Conservation (phyloP, 2,888 invertebrate species). For the Eupithecia abbreviata region DNA sequence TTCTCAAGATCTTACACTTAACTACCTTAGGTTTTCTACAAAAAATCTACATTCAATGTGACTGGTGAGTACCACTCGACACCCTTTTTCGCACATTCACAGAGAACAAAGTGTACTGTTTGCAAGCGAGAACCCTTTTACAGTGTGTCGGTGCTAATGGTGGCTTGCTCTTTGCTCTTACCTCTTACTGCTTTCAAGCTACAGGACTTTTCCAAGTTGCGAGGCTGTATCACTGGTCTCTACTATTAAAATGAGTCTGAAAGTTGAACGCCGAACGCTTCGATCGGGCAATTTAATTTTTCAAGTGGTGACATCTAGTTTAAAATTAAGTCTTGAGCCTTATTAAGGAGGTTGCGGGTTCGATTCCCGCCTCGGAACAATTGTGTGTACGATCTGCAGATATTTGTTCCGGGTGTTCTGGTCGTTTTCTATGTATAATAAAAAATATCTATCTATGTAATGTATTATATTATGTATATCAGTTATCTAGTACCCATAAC, state of each 20-base stretch:
- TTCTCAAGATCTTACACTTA: not conserved
- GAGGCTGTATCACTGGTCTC: not conserved
- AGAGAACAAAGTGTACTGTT: conserved; percentile 9
- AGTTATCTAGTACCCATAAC: no score
- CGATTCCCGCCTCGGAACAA: no score
- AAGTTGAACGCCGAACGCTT: no score
- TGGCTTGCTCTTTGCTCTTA: conserved; percentile 54
- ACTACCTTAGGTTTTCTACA: not conserved
- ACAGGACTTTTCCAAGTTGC: not conserved
- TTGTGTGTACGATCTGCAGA: no score
- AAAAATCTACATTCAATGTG: not conserved
- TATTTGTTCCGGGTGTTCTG: no score
- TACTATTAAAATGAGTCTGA: not conserved
- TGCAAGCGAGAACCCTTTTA: conserved; percentile 55
- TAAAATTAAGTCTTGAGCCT: no score
- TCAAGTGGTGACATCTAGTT: no score
- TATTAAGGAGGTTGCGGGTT: no score
- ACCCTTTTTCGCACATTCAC: conserved; percentile 3
- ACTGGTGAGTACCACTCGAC: not conserved
- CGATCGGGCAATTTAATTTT: no score
- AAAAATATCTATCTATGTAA: no score
- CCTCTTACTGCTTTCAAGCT: conserved; percentile 27
- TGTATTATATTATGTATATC: no score
- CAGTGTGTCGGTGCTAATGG: conserved; percentile 62
- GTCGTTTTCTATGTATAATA: no score